Percentiles rank a stretch among this genome's conserved stretches.
phyloP scores from a whole-genome alignment of 2,888 invertebrate species.

The Ecdyonurus torrentis region DNA sequence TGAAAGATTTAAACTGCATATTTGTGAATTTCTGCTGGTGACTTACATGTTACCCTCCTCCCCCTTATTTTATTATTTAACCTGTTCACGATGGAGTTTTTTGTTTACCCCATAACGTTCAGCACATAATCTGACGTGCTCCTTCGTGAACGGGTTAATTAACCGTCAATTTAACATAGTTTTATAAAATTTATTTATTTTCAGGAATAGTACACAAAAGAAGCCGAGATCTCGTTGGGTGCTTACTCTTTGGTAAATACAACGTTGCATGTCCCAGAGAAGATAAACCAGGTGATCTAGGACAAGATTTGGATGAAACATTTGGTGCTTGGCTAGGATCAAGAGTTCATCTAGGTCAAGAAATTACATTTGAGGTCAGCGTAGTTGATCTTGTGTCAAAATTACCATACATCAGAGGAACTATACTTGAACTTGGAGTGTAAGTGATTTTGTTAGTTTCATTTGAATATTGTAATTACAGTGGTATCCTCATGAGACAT shows the following conservation, averaged over 20 bases:
- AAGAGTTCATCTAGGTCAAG: neutral
- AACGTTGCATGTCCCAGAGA: neutral
- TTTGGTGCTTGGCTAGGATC: neutral
- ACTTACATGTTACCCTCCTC: no score
- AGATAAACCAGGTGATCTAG: no score
- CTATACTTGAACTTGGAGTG: neutral
- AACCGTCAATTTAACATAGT: neutral
- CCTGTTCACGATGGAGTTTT: no score
- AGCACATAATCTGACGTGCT: no score
- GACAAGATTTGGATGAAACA: no score
- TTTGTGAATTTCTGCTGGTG: no score
- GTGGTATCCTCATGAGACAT: no score
- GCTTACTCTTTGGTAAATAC: neutral
- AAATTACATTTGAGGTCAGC: neutral
- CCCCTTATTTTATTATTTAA: no score
- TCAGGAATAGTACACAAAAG: neutral
- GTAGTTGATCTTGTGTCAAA: neutral
- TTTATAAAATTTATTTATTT: neutral
- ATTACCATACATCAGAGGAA: neutral
- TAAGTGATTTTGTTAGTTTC: neutral
- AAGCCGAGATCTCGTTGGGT: neutral
- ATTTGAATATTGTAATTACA: no score
- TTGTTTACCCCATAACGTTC: no score
- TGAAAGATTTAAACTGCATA: no score
- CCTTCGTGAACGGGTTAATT: no score